Base-by-base conservation (phyloP, 2,113 vertebrate genomes). In the Etheostoma cragini region DNA sequence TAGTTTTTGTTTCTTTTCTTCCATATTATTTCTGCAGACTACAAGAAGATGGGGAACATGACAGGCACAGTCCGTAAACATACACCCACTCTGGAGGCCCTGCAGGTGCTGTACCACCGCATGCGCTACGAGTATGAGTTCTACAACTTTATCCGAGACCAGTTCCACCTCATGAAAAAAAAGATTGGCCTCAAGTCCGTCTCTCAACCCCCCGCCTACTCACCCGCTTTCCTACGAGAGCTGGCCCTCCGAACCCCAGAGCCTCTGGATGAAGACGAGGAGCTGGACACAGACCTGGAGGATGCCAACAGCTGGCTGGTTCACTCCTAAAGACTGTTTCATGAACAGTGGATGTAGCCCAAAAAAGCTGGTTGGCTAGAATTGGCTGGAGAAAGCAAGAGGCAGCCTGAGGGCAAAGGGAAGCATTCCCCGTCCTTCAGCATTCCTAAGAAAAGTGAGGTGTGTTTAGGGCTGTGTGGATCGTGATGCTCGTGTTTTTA, bases 121-220 rank as follows among this genome's bases (percentile, higher is more conserved):
- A 98, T 99, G 98, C 95, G 93, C 91, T 98, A 97, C 0, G 98
- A 99, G 87, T 99, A 99, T 0, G 96, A 98, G 64, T 99, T 99
- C 92, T 99, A 99, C 94, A 96, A 97, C 94, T 99, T 98, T 38
- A 95, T 99, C 88, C 97, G 96, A 52, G 96, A 99, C 91, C 98
- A 99, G 90, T 99, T 99, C 91, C 98, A 99, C 89, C 95, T 99
- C 69, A 91, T 94, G 73, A 99, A 99, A 91, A 97, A 96, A 83
- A 99, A 99, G 87, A 98, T 99, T 33, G 98, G 98, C 89, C 96
- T 99, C 26, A 97, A 96, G 87, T 97, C 97, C 1, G 89, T 56
- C 5, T 85, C 77, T 52, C 92, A 91, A 17, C 86, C 94, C 47
- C 89, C 91, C 0, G 65, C 93, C 72, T 92, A 95, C 82, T 70